phyloP scores from a whole-genome alignment of 2,888 invertebrate species.

The Ormyrus pomaceus region DNA sequence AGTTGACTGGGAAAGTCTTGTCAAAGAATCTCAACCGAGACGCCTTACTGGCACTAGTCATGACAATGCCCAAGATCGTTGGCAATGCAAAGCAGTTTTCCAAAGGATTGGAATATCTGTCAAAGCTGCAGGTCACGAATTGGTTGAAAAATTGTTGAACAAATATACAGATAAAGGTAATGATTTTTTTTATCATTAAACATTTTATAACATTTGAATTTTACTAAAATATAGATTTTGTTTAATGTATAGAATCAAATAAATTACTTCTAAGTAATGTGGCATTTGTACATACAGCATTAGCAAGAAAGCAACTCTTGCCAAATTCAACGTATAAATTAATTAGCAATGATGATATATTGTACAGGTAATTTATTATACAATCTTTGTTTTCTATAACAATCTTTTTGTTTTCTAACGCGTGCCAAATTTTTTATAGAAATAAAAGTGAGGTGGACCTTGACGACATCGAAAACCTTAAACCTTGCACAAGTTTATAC shows the following conservation, averaged over 20 bases:
- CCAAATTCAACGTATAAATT: conserved; percentile 63
- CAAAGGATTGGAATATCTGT: conserved; percentile 88
- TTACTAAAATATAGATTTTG: neutral
- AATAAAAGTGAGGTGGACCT: conserved; percentile 66
- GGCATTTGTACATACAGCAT: conserved; percentile 71
- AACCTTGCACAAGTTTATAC: conserved; percentile 76
- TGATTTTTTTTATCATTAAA: neutral
- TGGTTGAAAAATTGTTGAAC: conserved; percentile 75
- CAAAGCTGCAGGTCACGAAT: conserved; percentile 84
- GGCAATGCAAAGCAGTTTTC: conserved; percentile 88
- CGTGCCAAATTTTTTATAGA: no score
- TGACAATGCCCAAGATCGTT: conserved; percentile 84
- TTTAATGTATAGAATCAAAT: conserved; percentile 60
- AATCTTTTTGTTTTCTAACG: no score
- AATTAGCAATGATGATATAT: conserved; percentile 65
- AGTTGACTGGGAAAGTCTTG: conserved; percentile 95
- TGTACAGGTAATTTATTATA: conserved; percentile 65
- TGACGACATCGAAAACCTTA: conserved; percentile 67
- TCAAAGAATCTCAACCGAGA: conserved; percentile 84
- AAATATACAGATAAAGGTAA: conserved; percentile 65
- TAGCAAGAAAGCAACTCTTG: conserved; percentile 64
- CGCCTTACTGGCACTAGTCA: conserved; percentile 68
- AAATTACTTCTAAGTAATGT: conserved; percentile 67
- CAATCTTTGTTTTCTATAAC: neutral
- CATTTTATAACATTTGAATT: neutral